A percentile compares a stretch with the other conserved stretches of the same genome.
Evolutionary conservation across 1,140 invertebrate species (phyloP).

Genomic region (Drosophila ironensis): DNA sequence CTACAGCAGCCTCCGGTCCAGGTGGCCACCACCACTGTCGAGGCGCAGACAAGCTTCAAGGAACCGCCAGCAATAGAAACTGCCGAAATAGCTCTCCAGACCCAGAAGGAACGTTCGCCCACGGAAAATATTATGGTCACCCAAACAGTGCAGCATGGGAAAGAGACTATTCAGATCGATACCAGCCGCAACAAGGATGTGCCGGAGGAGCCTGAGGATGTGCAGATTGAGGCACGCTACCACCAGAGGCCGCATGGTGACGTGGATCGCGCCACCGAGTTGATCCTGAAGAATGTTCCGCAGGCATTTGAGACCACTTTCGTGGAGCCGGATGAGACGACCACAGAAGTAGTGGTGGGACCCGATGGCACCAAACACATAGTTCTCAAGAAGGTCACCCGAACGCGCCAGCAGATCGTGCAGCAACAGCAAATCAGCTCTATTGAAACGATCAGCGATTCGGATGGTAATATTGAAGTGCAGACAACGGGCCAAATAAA

Average conservation of each 20-base stretch:
- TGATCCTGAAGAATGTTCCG: slow-evolving; percentile 83
- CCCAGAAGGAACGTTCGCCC: slow-evolving; percentile 66
- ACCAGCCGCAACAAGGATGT: slow-evolving; percentile 84
- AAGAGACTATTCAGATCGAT: slow-evolving; percentile 90
- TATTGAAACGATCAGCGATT: slow-evolving; percentile 84
- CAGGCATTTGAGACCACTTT: slow-evolving; percentile 90
- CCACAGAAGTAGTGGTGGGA: slow-evolving; percentile 89
- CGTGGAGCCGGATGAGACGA: slow-evolving; percentile 89
- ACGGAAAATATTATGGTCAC: slow-evolving; percentile 88
- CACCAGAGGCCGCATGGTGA: slow-evolving; percentile 79
- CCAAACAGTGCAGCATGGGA: slow-evolving; percentile 86
- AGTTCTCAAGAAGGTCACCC: slow-evolving; percentile 87
- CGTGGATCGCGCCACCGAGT: slow-evolving; percentile 73
- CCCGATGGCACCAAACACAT: slow-evolving; percentile 91
- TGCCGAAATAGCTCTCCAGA: slow-evolving; percentile 71
- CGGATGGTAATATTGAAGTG: slow-evolving; percentile 84
- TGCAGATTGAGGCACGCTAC: slow-evolving; percentile 89
- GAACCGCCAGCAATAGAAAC: slow-evolving; percentile 66
- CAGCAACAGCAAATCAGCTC: slow-evolving; percentile 83
- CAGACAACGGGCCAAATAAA: slow-evolving; percentile 71
- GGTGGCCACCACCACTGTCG: slow-evolving; percentile 83
- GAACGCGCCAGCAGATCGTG: slow-evolving; percentile 82
- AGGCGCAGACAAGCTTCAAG: slow-evolving; percentile 85
- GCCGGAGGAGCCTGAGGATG: slow-evolving; percentile 83
- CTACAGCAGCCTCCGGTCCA: slow-evolving; percentile 47